Percentiles rank a stretch among this genome's conserved stretches.
These are phyloP conservation scores for Mus spretus DNA, from an alignment of 2,797 vertebrate genomes.

Conservation along the genomic window DNA sequence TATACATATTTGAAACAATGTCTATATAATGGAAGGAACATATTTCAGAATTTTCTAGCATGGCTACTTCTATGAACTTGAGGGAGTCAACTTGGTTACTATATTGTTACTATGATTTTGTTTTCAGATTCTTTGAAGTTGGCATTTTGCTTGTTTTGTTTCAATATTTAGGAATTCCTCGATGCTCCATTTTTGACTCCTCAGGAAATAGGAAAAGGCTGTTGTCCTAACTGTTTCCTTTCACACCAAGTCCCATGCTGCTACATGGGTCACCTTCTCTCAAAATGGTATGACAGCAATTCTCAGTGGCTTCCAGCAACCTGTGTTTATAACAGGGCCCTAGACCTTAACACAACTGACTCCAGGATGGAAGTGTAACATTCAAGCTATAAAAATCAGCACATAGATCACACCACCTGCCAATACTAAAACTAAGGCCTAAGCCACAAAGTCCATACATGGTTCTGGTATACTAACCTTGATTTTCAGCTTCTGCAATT, in stretches of 20 bases:
- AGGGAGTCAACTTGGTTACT: background rate
- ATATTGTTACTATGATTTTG: background rate
- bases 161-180: background rate
- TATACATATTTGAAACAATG: background rate
- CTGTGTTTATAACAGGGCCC: background rate
- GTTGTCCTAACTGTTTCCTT: background rate
- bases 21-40: conserved; percentile 1
- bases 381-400: background rate
- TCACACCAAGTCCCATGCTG: background rate
- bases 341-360: background rate
- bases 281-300: background rate
- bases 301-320: background rate
- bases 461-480: background rate
- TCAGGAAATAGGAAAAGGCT: background rate
- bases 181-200: background rate
- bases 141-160: background rate
- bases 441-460: background rate
- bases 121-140: background rate
- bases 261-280: background rate
- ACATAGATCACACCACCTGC: background rate
- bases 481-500: background rate
- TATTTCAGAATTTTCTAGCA: background rate
- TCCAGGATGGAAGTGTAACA: background rate
- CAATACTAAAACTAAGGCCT: background rate
- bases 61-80: background rate